Conservation (phyloP, 2,113 vertebrate species). For the Odocoileus hemionus region DNA sequence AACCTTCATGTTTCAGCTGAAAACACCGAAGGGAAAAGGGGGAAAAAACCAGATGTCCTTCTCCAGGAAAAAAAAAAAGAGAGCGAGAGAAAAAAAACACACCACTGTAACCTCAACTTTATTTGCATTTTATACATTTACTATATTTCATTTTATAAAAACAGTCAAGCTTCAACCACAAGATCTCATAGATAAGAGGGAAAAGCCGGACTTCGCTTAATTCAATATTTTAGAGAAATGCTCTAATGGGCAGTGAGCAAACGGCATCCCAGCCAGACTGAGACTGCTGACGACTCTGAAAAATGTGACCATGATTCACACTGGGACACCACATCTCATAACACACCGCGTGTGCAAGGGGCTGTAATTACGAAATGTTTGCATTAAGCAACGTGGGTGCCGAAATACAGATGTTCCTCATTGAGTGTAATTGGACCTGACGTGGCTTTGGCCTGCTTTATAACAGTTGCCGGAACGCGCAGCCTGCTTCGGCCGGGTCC, state of each 20-base stretch:
- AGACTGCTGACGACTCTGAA: constrained; percentile 86
- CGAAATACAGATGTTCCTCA: constrained; percentile 87
- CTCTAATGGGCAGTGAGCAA: constrained; percentile 79
- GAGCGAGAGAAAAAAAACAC: background rate
- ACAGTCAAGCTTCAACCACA: constrained; percentile 83
- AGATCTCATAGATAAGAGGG: constrained; percentile 87
- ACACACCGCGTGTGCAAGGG: constrained; percentile 80
- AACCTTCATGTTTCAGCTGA: constrained; percentile 72
- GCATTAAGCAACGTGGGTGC: constrained; percentile 84
- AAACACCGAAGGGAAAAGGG: constrained; percentile 34
- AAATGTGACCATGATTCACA: constrained; percentile 85
- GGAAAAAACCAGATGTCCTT: constrained; percentile 77
- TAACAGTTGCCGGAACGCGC: constrained; percentile 77
- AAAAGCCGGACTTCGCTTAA: constrained; percentile 84
- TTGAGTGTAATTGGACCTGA: constrained; percentile 87
- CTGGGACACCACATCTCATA: constrained; percentile 85
- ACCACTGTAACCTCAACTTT: constrained; percentile 73
- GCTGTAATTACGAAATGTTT: constrained; percentile 87
- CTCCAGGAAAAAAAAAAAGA: background rate
- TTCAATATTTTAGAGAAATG: constrained; percentile 86
- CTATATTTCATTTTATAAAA: constrained; percentile 86
- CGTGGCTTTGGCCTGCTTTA: constrained; percentile 85
- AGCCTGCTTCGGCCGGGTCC: constrained; percentile 76
- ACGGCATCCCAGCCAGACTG: constrained; percentile 79
- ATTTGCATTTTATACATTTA: constrained; percentile 79